Evolutionary conservation across 2,113 vertebrate genomes (phyloP), one percentile per base, ranked within the genome.

Genomic region (Nibea coibor): DNA sequence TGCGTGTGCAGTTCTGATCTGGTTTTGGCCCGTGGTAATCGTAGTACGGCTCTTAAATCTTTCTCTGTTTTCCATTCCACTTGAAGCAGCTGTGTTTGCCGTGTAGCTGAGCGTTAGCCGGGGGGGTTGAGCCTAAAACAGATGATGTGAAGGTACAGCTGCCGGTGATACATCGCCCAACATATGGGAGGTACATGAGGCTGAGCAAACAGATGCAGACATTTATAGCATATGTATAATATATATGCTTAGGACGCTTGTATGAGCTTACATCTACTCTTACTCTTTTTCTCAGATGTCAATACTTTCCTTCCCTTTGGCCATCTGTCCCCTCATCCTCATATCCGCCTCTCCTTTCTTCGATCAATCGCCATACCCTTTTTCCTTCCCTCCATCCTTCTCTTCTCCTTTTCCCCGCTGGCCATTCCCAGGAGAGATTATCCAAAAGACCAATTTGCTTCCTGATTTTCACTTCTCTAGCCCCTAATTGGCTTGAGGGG

Each of bases 401-500:
- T 17, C 17, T 48, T 7, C 11, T 10, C 16, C 19, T 47, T 14
- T 54, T 3, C 43, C 51, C 58, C 31, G 2, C 35, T 54, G 17
- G 50, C n/a, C 77, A 42, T 77, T 82, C 83, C 80, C 78, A 22
- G 6, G 78, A 76, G 80, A 85, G 85, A 71, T 84, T 78, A 82
- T 66, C 64, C 75, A 87, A 84, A 91, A 81, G 78, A 69, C 75
- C 64, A 81, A 69, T 90, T 89, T 89, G 56, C 81, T 82, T 83
- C 61, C 47, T 35, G 85, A 84, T 87, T 87, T 78, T 81, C 31
- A 45, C 63, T 86, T 68, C 57, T 80, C 50, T 42, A 64, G 64
- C 72, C 71, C 61, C 86, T 93, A 78, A 66, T 91, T 93, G 89
- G 86, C 85, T 90, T 78, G 72, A 82, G 67, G 85, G 78, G 81